A percentile compares a stretch with the other conserved stretches of the same genome.
phyloP scores from a whole-genome alignment of 2,113 vertebrate genomes.

The Zapornia atra region DNA sequence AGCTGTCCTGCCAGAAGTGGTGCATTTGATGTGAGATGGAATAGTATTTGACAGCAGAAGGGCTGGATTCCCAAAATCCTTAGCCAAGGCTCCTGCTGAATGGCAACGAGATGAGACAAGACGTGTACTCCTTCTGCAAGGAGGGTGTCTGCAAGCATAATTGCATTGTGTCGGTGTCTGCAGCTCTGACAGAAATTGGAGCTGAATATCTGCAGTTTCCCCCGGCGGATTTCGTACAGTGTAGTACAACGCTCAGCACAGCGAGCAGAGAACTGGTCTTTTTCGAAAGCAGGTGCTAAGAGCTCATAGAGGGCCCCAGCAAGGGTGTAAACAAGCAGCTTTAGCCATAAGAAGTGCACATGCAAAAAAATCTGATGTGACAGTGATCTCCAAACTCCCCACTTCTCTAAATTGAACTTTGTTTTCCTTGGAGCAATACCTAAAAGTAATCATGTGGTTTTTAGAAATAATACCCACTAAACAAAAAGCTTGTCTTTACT shows the following conservation, averaged over 20 bases:
- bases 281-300: not conserved
- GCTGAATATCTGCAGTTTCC: not conserved
- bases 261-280: not conserved
- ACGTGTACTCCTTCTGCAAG: not conserved
- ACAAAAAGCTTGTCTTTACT: too few species aligned
- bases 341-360: not conserved
- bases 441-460: not conserved
- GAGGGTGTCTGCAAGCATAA: not conserved
- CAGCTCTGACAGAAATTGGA: not conserved
- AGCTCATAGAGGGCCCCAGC: not conserved
- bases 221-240: not conserved
- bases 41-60: not conserved
- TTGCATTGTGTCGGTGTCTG: not conserved
- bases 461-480: not conserved
- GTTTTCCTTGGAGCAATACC: not conserved
- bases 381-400: not conserved
- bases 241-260: not conserved
- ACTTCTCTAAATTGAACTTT: not conserved
- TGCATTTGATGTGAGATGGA: not conserved
- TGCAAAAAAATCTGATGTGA: not conserved
- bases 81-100: not conserved
- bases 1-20: not conserved
- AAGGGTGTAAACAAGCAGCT: not conserved
- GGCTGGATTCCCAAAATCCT: not conserved
- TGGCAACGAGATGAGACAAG: not conserved